These are phyloP conservation scores for Tetanocera ferruginea DNA, from an alignment of 2,888 invertebrate species.

Conservation along the genomic window DNA sequence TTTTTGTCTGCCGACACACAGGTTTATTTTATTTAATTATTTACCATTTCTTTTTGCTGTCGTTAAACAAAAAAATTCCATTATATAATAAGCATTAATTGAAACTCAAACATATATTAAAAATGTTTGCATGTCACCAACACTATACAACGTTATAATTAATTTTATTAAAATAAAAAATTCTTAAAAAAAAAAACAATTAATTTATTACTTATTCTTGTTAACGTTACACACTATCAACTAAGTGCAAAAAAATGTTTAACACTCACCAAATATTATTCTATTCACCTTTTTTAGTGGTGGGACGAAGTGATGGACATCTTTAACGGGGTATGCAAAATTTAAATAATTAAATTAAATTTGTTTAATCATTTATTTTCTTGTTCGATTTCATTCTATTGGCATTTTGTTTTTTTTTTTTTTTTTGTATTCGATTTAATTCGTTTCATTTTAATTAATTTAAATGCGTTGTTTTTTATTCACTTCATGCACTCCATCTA, in stretches of 20 bases:
- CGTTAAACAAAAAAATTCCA: too few species aligned
- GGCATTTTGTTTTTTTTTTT: not conserved
- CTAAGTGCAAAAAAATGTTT: not conserved
- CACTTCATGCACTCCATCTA: not conserved
- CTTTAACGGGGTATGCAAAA: constrained; percentile 89
- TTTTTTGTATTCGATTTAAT: not conserved
- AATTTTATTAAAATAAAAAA: not conserved
- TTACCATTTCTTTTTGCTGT: too few species aligned
- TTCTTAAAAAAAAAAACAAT: not conserved
- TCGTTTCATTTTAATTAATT: not conserved
- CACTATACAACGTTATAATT: not conserved
- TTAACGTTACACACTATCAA: not conserved
- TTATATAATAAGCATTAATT: not conserved
- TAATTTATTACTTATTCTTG: not conserved
- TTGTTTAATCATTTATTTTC: not conserved
- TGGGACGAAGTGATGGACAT: constrained; percentile 97
- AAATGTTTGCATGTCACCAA: not conserved
- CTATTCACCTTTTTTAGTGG: constrained; percentile 83
- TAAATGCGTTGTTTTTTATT: not conserved
- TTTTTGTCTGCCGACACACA: too few species aligned
- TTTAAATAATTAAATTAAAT: not conserved
- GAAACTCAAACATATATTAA: not conserved
- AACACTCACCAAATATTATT: constrained; percentile 42
- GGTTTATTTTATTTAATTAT: too few species aligned
- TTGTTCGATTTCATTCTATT: too few species aligned